Base-by-base conservation (phyloP, 1,140 invertebrate genomes). In the Chlorops oryzae region DNA sequence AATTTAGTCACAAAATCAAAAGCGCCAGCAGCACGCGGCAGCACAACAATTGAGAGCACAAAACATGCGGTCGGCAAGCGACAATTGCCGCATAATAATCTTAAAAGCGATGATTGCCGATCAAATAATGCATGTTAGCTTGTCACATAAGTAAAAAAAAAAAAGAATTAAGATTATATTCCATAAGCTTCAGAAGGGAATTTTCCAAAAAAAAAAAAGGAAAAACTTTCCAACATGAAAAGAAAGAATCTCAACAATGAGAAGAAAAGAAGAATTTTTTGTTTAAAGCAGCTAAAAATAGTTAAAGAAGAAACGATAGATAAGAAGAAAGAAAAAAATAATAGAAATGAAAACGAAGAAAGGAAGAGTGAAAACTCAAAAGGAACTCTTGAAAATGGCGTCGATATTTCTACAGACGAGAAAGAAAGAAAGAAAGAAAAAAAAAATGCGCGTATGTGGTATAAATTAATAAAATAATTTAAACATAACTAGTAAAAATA, bases 101-200 rank as follows among this genome's bases (percentile, higher is more conserved):
- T n/a, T 9, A n/a, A 32, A 7, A 32, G 27, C n/a, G n/a, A n/a
- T 32, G 27, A 7, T 7, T 13, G n/a, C 7, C 27, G 7, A 32
- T 9, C 27, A 32, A 32, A 32, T 9, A 32, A 32, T 32, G 39
- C 57, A 17, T 65, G 62, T 65, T 64, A 63, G 61, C 61, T 63
- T 24, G n/a, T n/a, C n/a, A n/a, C n/a, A n/a, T n/a, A n/a, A n/a
- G n/a, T n/a, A n/a, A n/a, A n/a, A n/a, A n/a, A n/a, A n/a, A n/a
- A n/a, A n/a, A n/a, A n/a, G n/a, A n/a, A n/a, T n/a, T n/a, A n/a
- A n/a, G n/a, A n/a, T n/a, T n/a, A n/a, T n/a, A n/a, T n/a, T n/a
- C n/a, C n/a, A n/a, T n/a, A n/a, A n/a, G n/a, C n/a, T n/a, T n/a
- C n/a, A n/a, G n/a, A n/a, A n/a, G n/a, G n/a, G n/a, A n/a, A n/a